phyloP scores from a whole-genome alignment of 2,797 vertebrate species.

The Valencia hispanica region DNA sequence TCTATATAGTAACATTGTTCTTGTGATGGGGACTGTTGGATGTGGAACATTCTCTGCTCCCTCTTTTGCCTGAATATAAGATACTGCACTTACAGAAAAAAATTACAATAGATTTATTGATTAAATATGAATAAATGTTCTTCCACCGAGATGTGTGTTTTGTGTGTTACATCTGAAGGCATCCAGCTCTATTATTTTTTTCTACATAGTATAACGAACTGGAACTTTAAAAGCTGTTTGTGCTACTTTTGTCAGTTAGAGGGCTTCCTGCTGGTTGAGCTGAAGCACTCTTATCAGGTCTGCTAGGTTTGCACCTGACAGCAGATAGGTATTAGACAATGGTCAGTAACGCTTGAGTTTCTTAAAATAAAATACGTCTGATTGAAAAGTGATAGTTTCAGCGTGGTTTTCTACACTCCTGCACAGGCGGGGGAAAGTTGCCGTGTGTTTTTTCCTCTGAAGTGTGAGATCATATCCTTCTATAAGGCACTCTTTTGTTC shows the following conservation, averaged over 20 bases:
- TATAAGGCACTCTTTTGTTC: constrained; percentile 61
- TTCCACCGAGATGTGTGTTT: not conserved
- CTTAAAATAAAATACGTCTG: constrained; percentile 14
- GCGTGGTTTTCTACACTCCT: not conserved
- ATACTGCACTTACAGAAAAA: not conserved
- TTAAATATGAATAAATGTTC: too few species aligned
- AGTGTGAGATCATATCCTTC: constrained; percentile 64
- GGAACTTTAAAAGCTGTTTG: not conserved
- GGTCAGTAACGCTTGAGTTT: not conserved
- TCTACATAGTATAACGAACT: too few species aligned
- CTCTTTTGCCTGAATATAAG: not conserved
- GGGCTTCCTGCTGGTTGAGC: constrained; percentile 3
- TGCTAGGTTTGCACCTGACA: not conserved
- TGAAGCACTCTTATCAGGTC: not conserved
- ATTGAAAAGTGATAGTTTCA: constrained; percentile 17
- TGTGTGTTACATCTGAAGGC: not conserved
- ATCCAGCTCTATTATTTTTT: not conserved
- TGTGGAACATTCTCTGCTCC: not conserved
- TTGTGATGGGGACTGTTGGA: not conserved
- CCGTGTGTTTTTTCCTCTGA: constrained; percentile 47
- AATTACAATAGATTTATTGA: not conserved
- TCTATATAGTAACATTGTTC: not conserved
- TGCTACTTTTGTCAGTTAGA: constrained; percentile 10
- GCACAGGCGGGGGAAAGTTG: constrained; percentile 38
- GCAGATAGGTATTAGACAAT: not conserved